phyloP scores from a whole-genome alignment of 2,888 invertebrate genomes.

The Oscheius myriophilus region DNA sequence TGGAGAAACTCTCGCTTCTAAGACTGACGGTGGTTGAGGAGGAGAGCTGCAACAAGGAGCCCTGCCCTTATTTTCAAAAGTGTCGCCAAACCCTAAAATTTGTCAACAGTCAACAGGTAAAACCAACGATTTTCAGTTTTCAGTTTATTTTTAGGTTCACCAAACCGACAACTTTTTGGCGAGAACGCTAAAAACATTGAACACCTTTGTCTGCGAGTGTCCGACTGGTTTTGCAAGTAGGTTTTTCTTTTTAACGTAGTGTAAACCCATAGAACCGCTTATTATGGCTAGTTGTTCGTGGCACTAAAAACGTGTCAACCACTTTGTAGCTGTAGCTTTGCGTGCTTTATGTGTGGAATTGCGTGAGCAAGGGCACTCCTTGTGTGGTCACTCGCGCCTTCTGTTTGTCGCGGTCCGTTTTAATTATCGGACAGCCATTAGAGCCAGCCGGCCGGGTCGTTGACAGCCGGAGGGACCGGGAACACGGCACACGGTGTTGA shows the following conservation, averaged over 20 bases:
- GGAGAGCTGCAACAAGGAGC: slow-evolving; percentile 64
- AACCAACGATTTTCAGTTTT: not conserved
- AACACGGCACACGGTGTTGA: too few relatives aligned
- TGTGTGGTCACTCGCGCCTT: slow-evolving; percentile 16
- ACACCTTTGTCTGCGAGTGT: slow-evolving; percentile 67
- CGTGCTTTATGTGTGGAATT: not conserved
- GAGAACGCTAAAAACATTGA: slow-evolving; percentile 59
- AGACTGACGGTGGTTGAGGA: slow-evolving; percentile 54
- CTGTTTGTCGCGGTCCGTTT: slow-evolving; percentile 24
- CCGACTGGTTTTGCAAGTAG: slow-evolving; percentile 68
- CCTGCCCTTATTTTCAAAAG: slow-evolving; percentile 66
- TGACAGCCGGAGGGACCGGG: slow-evolving; percentile 13
- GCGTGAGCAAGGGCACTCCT: slow-evolving; percentile 27
- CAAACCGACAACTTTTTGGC: slow-evolving; percentile 67
- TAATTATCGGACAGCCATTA: slow-evolving; percentile 28
- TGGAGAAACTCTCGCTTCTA: slow-evolving; percentile 52
- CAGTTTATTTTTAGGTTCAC: slow-evolving; percentile 45
- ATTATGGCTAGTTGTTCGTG: too few relatives aligned
- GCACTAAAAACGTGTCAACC: too few relatives aligned
- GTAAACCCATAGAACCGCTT: too few relatives aligned
- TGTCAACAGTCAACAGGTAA: slow-evolving; percentile 48
- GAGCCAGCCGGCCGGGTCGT: slow-evolving; percentile 1
- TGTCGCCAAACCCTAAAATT: slow-evolving; percentile 65
- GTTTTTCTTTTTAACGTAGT: slow-evolving; percentile 19
- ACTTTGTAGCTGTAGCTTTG: too few relatives aligned